These are phyloP conservation scores for Callipepla californica DNA, from an alignment of 2,113 vertebrate species.

Conservation along the genomic window DNA sequence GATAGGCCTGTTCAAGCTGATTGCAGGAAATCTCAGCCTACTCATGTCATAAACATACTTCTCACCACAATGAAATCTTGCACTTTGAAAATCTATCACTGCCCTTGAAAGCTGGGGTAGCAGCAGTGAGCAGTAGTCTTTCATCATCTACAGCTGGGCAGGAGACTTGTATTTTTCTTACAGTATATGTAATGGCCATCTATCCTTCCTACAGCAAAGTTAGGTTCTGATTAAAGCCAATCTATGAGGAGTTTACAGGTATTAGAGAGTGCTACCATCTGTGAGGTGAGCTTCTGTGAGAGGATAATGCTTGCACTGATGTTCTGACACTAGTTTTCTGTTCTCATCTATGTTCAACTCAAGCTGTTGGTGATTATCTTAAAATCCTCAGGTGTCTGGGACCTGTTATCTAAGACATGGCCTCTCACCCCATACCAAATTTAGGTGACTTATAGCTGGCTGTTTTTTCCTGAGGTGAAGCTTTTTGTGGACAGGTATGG, in stretches of 20 bases:
- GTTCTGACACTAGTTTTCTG: background rate
- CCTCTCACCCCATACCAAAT: background rate
- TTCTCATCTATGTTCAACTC: constrained; percentile 21
- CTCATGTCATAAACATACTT: background rate
- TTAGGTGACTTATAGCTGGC: background rate
- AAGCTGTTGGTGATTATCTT: constrained; percentile 54
- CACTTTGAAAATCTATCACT: background rate
- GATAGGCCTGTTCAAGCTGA: background rate
- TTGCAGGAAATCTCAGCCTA: constrained; percentile 1
- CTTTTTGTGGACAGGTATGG: background rate
- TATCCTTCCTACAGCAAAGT: background rate
- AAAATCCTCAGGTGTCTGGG: constrained; percentile 42
- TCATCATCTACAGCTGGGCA: background rate
- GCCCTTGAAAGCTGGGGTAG: background rate
- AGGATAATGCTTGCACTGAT: background rate
- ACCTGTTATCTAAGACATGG: background rate
- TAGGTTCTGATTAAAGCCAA: constrained; percentile 34
- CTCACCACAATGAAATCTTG: background rate
- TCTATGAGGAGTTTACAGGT: constrained; percentile 21
- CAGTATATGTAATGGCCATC: background rate
- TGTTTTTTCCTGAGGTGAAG: constrained; percentile 5
- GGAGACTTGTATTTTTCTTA: background rate
- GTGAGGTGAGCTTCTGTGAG: background rate
- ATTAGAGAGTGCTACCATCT: background rate
- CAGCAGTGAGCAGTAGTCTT: background rate